Conservation (phyloP, 2,113 vertebrate genomes). For the Gadus chalcogrammus region DNA sequence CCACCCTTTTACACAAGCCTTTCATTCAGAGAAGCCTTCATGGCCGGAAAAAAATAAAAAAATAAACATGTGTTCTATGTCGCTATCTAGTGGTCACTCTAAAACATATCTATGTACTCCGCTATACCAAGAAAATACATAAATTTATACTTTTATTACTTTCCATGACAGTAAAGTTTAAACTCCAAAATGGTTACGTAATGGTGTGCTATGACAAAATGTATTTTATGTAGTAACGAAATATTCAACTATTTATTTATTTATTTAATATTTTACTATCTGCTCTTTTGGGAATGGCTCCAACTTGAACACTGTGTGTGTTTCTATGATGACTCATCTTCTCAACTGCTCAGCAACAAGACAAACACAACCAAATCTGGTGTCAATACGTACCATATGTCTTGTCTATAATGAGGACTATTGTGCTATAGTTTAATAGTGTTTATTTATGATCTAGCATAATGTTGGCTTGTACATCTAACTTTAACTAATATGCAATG, state of each 20-base stretch:
- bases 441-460: too few species aligned
- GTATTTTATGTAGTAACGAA: not conserved
- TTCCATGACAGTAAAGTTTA: too few species aligned
- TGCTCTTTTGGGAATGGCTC: not conserved
- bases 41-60: not conserved
- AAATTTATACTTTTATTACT: too few species aligned
- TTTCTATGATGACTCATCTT: slow-evolving; percentile 44
- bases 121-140: too few species aligned
- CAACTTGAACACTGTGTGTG: not conserved
- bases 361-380: slow-evolving; percentile 25
- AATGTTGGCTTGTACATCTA: too few species aligned
- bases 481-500: too few species aligned
- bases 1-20: too few species aligned
- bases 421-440: too few species aligned
- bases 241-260: not conserved
- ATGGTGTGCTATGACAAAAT: not conserved
- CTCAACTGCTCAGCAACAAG: slow-evolving; percentile 25
- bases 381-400: not conserved
- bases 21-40: too few species aligned
- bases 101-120: not conserved
- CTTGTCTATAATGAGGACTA: not conserved
- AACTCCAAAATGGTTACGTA: not conserved
- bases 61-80: slow-evolving; percentile 10
- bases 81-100: slow-evolving; percentile 54
- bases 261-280: not conserved